Conservation (phyloP, 1,140 invertebrate species). For the Leptinotarsa lineolata region DNA sequence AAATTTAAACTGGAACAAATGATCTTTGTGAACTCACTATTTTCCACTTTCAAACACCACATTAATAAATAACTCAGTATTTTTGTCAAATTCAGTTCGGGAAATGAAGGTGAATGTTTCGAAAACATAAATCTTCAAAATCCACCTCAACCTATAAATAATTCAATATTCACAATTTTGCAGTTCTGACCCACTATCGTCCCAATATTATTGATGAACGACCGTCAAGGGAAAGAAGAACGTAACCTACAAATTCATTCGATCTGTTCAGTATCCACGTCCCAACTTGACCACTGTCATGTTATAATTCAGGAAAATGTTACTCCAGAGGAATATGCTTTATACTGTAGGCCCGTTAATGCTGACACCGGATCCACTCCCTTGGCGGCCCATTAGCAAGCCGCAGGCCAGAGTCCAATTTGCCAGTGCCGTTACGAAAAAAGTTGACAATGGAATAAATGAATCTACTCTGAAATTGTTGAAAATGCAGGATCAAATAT, state of each 20-base stretch:
- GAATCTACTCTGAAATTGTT: neutral
- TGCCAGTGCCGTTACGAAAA: neutral
- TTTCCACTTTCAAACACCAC: no score
- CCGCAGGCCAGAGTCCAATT: conserved; percentile 1
- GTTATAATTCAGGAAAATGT: conserved; percentile 8
- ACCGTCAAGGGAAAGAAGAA: neutral
- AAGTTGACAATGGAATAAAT: neutral
- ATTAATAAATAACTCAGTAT: no score
- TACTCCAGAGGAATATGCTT: conserved; percentile 8
- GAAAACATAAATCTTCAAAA: no score
- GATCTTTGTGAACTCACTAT: no score
- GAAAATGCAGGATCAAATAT: neutral
- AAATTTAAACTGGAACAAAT: no score
- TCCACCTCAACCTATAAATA: neutral
- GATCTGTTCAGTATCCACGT: conserved; percentile 4
- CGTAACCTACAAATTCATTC: neutral
- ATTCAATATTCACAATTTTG: neutral
- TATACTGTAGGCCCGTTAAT: neutral
- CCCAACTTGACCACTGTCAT: conserved; percentile 5
- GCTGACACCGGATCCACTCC: conserved; percentile 7
- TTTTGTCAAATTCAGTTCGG: no score
- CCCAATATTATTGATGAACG: conserved; percentile 1
- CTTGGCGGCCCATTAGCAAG: conserved; percentile 1
- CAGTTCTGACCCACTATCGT: neutral
- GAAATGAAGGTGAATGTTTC: no score